Evolutionary conservation across 2,113 vertebrate genomes (phyloP).

Genomic region (Pao palembangensis): DNA sequence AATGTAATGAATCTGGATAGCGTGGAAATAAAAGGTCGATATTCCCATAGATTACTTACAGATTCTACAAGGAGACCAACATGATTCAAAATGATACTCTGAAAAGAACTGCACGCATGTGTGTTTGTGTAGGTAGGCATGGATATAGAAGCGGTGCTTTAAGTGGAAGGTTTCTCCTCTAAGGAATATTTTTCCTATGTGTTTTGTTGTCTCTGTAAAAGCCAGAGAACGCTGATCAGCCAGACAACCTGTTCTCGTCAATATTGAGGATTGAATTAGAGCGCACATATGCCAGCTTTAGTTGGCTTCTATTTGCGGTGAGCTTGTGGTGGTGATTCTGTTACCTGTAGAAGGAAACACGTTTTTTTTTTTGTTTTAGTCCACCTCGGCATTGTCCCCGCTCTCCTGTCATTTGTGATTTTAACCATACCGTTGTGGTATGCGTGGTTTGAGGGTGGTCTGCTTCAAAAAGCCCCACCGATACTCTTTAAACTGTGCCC

Average conservation of each 20-base stretch:
- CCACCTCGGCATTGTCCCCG: neutral
- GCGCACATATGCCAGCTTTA: constrained; percentile 50
- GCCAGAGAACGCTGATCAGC: constrained; percentile 49
- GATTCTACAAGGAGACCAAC: constrained; percentile 24
- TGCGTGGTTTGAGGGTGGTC: constrained; percentile 7
- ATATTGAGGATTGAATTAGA: constrained; percentile 66
- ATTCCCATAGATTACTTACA: constrained; percentile 28
- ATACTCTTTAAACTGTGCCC: constrained; percentile 42
- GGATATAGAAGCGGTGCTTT: constrained; percentile 28
- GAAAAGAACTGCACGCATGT: neutral
- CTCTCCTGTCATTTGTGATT: neutral
- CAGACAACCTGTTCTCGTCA: constrained; percentile 31
- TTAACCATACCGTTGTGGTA: neutral
- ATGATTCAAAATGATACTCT: constrained; percentile 16
- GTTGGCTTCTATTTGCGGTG: constrained; percentile 32
- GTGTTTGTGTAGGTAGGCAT: constrained; percentile 26
- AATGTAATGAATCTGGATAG: constrained; percentile 27
- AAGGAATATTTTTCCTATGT: constrained; percentile 58
- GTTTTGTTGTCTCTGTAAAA: constrained; percentile 61
- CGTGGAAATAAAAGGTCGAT: constrained; percentile 30
- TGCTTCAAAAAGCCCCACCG: constrained; percentile 54
- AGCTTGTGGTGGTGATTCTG: constrained; percentile 33
- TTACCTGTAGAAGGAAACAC: constrained; percentile 10
- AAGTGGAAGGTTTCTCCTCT: constrained; percentile 52
- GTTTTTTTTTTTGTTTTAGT: constrained; percentile 21